A percentile compares a stretch with the other conserved stretches of the same genome.
Evolutionary conservation across 2,888 invertebrate genomes (phyloP).

Genomic region (Pammene fasciana): DNA sequence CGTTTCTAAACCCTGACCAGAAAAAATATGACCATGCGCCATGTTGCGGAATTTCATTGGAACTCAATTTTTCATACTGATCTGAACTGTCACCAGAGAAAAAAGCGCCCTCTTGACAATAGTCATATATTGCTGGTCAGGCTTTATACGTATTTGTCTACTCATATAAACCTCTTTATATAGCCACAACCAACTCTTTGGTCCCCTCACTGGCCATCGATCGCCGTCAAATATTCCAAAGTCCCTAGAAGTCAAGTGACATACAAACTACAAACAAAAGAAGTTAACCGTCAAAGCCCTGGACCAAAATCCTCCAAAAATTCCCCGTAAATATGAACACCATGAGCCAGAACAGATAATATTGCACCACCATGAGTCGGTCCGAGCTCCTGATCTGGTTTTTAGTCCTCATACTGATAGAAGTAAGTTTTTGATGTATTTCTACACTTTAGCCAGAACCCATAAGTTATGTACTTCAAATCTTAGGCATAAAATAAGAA

Average conservation of each 20-base stretch:
- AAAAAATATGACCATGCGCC: no score
- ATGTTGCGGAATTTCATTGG: no score
- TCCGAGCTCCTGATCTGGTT: slow-evolving; percentile 60
- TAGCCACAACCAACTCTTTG: background rate
- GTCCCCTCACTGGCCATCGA: background rate
- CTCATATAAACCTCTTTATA: background rate
- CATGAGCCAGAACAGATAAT: slow-evolving; percentile 21
- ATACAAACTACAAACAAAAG: slow-evolving; percentile 16
- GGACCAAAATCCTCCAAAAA: slow-evolving; percentile 6
- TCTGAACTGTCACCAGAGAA: no score
- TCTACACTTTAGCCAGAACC: background rate
- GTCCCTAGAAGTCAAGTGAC: background rate
- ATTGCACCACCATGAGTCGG: slow-evolving; percentile 61
- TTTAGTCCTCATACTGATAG: slow-evolving; percentile 64
- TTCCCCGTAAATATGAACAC: slow-evolving; percentile 5
- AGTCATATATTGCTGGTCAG: no score
- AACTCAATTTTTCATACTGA: no score
- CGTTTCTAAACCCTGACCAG: no score
- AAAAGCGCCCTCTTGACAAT: no score
- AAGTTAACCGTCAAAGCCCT: background rate
- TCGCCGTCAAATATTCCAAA: slow-evolving; percentile 4
- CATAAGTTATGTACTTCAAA: no score
- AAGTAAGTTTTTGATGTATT: slow-evolving; percentile 54
- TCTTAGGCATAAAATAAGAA: no score
- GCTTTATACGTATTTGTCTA: no score